phyloP scores from a whole-genome alignment of 2,797 vertebrate genomes.

The Sibirionetta formosa region DNA sequence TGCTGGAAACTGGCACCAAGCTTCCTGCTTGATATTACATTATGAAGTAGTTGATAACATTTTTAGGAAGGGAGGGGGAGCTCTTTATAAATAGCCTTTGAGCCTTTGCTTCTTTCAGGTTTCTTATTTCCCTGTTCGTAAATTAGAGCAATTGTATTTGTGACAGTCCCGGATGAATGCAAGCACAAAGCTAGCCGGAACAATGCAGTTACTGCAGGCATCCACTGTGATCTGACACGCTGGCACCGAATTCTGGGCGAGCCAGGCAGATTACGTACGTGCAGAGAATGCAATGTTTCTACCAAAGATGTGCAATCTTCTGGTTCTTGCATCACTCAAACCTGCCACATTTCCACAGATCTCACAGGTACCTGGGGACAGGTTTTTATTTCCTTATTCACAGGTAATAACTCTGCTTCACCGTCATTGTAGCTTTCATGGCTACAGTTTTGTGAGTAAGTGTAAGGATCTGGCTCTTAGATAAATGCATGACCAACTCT shows the following conservation, averaged over 20 bases:
- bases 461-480: background rate
- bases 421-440: background rate
- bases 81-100: background rate
- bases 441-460: background rate
- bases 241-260: background rate
- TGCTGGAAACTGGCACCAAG: background rate
- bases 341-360: background rate
- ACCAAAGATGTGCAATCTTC: background rate
- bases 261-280: background rate
- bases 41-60: background rate
- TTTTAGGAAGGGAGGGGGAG: background rate
- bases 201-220: background rate
- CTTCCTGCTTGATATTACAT: background rate
- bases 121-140: background rate
- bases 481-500: background rate
- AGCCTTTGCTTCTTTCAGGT: background rate
- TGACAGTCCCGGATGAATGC: background rate
- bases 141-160: background rate
- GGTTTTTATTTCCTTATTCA: background rate
- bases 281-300: background rate
- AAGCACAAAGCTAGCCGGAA: background rate
- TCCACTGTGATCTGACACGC: fast-evolving
- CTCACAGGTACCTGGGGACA: background rate
- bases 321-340: background rate
- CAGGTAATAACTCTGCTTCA: background rate